Conservation (phyloP, 2,888 invertebrate species). For the Spialia ferax region DNA sequence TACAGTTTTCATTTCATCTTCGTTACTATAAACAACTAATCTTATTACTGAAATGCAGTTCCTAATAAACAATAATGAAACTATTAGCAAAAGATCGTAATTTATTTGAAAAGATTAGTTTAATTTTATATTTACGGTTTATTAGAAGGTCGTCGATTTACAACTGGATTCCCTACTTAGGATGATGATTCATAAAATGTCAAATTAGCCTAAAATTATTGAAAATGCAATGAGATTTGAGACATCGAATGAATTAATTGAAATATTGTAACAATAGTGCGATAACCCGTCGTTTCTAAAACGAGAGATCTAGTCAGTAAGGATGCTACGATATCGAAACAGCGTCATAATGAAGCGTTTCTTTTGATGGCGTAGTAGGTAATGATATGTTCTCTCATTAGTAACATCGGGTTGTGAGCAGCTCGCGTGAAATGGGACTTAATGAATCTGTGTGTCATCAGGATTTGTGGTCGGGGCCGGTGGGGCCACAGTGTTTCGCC, state of each 20-base stretch:
- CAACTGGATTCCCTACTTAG: slow-evolving; percentile 45
- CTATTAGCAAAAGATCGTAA: slow-evolving; percentile 66
- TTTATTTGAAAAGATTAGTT: slow-evolving; percentile 65
- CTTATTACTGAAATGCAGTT: slow-evolving; percentile 77
- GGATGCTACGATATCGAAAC: slow-evolving; percentile 42
- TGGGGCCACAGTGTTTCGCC: slow-evolving; percentile 15
- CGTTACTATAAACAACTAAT: slow-evolving; percentile 46
- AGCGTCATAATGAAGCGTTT: slow-evolving; percentile 16
- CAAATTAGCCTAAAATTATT: slow-evolving; percentile 54
- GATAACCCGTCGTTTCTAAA: slow-evolving; percentile 66
- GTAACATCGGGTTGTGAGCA: slow-evolving; percentile 65
- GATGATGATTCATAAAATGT: slow-evolving; percentile 50
- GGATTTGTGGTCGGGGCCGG: slow-evolving; percentile 51
- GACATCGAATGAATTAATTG: slow-evolving; percentile 53
- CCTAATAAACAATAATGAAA: slow-evolving; percentile 73
- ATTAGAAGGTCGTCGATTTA: slow-evolving; percentile 60
- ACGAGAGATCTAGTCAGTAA: slow-evolving; percentile 56
- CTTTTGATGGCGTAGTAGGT: slow-evolving; percentile 45
- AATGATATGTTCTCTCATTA: slow-evolving; percentile 60
- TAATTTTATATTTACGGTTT: slow-evolving; percentile 58
- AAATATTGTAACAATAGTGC: slow-evolving; percentile 53
- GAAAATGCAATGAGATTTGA: slow-evolving; percentile 72
- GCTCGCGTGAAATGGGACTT: slow-evolving; percentile 53
- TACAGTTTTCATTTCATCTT: slow-evolving; percentile 20
- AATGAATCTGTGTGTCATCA: slow-evolving; percentile 52